Evolutionary conservation across 2,113 vertebrate species (phyloP), one percentile per base, ranked within the genome.

Genomic region (Antechinus flavipes): DNA sequence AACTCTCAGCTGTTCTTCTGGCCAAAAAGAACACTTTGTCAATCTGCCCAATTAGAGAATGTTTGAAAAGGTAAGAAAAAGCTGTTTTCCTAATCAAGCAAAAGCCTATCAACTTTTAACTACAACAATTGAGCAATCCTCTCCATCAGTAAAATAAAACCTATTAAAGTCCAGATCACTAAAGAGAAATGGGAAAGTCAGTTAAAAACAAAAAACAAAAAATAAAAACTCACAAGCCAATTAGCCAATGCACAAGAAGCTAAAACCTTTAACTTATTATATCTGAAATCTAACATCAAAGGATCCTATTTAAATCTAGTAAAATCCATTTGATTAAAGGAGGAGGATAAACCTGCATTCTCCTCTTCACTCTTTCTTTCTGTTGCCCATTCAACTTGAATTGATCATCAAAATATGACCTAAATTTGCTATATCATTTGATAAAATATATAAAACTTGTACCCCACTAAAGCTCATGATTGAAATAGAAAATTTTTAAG

Each of bases 41-140:
- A 56, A 8, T 25, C 22, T 56, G 55, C 55, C 55, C 55, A 56
- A 56, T 7, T 7, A 99, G 98, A 98, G 98, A 97, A 93, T 97
- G 97, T 98, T 98, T 76, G 98, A 98, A 91, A 98, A 98, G 97
- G 98, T 98, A 98, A 98, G 98, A 96, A 99, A 99, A 98, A 98
- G 93, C 54, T 96, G 90, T n/a, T 22, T 95, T 95, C 93, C 76
- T 46, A 93, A 97, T 94, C 96, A 94, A 96, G 96, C 97, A 97
- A 94, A 97, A 96, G 94, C 97, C 97, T 98, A 97, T 98, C 98
- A 95, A 96, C 97, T 89, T 97, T 97, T 49, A 95, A 98, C 98
- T 98, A 98, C 98, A 98, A 98, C 98, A 97, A 97, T 97, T 98
- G 98, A 98, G 98, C 96, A 14, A 6, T 96, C 98, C 98, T 97